These are phyloP conservation scores for Galagoides demidoff DNA, from an alignment of 2,797 vertebrate species.

Conservation along the genomic window DNA sequence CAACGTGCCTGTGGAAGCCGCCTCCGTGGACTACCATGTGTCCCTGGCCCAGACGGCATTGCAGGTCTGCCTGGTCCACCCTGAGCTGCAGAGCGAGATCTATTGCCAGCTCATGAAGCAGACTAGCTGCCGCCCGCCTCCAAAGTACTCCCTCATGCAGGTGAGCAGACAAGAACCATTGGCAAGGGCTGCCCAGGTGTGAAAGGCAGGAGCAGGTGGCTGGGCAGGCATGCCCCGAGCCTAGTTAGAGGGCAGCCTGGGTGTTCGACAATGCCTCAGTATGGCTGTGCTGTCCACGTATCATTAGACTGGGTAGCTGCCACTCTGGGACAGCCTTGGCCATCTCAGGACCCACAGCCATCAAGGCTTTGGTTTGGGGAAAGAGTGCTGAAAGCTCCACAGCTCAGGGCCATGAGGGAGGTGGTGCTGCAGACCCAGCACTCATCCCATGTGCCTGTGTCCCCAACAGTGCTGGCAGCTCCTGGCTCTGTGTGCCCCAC, in stretches of 20 bases:
- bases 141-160: conserved; percentile 95
- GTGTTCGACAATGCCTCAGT: neutral
- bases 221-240: neutral
- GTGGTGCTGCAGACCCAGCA: neutral
- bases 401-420: neutral
- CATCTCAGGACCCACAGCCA: neutral
- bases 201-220: neutral
- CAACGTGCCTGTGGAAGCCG: conserved; percentile 95
- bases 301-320: neutral
- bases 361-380: neutral
- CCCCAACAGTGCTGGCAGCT: conserved; percentile 95
- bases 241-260: neutral
- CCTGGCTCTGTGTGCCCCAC: conserved; percentile 95
- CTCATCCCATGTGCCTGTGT: neutral
- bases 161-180: conserved; percentile 82
- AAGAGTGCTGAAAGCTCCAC: neutral
- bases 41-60: conserved; percentile 96
- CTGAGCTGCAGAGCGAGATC: conserved; percentile 97
- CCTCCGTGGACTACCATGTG: conserved; percentile 96
- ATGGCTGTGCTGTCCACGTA: neutral
- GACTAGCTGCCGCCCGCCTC: conserved; percentile 90
- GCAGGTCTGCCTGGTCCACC: conserved; percentile 96
- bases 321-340: neutral
- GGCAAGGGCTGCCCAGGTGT: neutral
- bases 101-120: conserved; percentile 98